These are phyloP conservation scores for Uria aalge DNA, from an alignment of 2,113 vertebrate species.

Conservation along the genomic window DNA sequence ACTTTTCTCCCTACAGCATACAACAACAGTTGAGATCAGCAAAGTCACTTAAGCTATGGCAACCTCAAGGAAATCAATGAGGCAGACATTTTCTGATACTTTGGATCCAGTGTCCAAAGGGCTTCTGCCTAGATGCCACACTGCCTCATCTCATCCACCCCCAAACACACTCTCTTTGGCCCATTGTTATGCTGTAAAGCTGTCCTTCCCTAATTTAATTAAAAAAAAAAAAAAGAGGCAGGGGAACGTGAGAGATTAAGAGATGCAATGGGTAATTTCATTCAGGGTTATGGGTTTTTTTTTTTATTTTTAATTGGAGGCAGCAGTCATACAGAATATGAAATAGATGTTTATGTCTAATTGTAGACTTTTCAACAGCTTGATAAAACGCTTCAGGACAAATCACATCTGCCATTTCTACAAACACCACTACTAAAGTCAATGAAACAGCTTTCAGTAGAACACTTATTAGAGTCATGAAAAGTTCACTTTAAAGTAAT, in stretches of 20 bases:
- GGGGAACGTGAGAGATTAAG: neutral
- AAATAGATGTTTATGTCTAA: neutral
- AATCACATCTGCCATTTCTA: neutral
- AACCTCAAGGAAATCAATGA: neutral
- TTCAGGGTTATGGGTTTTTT: neutral
- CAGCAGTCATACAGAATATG: neutral
- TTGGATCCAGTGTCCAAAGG: neutral
- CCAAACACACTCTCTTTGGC: neutral
- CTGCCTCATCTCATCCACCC: neutral
- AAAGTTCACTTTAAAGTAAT: conserved; percentile 1
- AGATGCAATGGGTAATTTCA: neutral
- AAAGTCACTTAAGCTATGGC: neutral
- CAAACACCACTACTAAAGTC: neutral
- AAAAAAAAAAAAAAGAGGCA: neutral
- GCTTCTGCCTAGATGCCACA: neutral
- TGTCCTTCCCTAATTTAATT: neutral
- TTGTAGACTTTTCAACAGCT: neutral
- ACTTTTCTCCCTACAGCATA: neutral
- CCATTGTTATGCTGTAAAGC: neutral
- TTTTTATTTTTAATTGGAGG: neutral
- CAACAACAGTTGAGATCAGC: neutral
- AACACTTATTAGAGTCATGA: neutral
- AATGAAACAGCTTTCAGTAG: neutral
- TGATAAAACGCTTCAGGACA: neutral
- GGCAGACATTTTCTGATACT: neutral